Conservation (phyloP, 2,888 invertebrate species). For the Drosophila tripunctata region DNA sequence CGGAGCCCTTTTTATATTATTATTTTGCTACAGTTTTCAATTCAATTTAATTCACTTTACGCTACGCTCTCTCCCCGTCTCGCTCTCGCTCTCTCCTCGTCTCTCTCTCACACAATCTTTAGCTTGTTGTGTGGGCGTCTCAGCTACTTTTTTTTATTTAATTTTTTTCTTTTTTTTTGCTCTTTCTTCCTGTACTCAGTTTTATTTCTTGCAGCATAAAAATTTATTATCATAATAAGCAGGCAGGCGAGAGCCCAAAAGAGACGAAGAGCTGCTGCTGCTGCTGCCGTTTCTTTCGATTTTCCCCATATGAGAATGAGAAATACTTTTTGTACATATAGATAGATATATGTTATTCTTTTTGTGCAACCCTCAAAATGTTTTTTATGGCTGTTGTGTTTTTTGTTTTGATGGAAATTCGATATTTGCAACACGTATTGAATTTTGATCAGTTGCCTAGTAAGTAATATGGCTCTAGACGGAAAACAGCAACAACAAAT, state of each 20-base stretch:
- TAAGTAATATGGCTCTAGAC: conserved; percentile 60
- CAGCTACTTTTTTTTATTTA: conserved; percentile 69
- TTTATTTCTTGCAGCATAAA: conserved; percentile 74
- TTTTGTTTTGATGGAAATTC: conserved; percentile 79
- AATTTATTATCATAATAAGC: conserved; percentile 79
- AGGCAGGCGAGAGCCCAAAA: conserved; percentile 52
- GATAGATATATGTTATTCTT: conserved; percentile 9
- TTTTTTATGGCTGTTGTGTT: conserved; percentile 70
- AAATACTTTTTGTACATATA: conserved; percentile 12
- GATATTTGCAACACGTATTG: conserved; percentile 78
- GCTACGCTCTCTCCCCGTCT: conserved; percentile 23
- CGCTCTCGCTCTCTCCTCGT: not conserved
- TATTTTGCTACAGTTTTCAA: conserved; percentile 72
- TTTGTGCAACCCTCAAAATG: conserved; percentile 64
- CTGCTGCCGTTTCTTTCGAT: too few relatives aligned
- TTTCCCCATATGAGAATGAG: conserved; percentile 23
- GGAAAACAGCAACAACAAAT: not conserved
- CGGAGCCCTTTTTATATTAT: conserved; percentile 46
- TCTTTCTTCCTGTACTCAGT: conserved; percentile 50
- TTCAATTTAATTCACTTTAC: conserved; percentile 77
- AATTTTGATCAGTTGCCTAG: conserved; percentile 74
- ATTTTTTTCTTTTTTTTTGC: conserved; percentile 33
- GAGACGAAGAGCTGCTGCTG: conserved; percentile 31
- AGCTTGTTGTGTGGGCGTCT: conserved; percentile 35
- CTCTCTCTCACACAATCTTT: not conserved